Base-by-base conservation (phyloP, 2,888 invertebrate genomes). In the Stenurella melanura region DNA sequence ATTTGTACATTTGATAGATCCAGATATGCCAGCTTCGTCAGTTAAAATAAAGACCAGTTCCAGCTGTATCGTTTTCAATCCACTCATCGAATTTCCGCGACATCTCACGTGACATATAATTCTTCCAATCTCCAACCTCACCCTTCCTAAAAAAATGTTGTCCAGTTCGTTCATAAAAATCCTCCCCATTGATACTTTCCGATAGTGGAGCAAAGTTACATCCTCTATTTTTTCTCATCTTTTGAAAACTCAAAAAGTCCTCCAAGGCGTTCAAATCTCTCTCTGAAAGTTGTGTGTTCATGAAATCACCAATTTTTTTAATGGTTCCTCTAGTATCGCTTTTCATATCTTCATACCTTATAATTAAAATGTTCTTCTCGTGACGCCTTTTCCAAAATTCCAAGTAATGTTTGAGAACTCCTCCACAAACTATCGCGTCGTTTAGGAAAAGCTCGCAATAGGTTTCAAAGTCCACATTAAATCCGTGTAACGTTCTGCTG, bases 271-370 rank as follows among this genome's bases (percentile, higher is more conserved):
- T 89, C 1, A 96, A 90, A 84, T 96, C 92, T 7, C 93, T 92
- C 0, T 95, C 93, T 0, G 92, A 92, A 17, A 95, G 88, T 11
- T 89, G 87, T 86, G 95, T 94, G 7, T 92, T 92, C 18, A 97
- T 89, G 87, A 96, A 96, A 4, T 90, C 86, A 0, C 96, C 95
- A 21, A 97, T 94, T 86, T 92, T 92, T 38, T 69, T 77, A 5
- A 87, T 76, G 7, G 84, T 92, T 0, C 91, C 91, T 0, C 92
- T 90, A 19, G 96, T 91, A 87, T 97, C 94, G 72, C 90, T 91
- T 84, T 95, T 94, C 93, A 96, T 94, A 76, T 96, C 95, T 90
- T 96, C 96, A 86, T 95, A 96, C 83, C 93, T 95, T 64, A 96
- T 90, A 87, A 96, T 95, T 10, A 96, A 90, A 1, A 96, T 89